phyloP scores from a whole-genome alignment of 2,797 vertebrate species.

The Babyrousa celebensis region DNA sequence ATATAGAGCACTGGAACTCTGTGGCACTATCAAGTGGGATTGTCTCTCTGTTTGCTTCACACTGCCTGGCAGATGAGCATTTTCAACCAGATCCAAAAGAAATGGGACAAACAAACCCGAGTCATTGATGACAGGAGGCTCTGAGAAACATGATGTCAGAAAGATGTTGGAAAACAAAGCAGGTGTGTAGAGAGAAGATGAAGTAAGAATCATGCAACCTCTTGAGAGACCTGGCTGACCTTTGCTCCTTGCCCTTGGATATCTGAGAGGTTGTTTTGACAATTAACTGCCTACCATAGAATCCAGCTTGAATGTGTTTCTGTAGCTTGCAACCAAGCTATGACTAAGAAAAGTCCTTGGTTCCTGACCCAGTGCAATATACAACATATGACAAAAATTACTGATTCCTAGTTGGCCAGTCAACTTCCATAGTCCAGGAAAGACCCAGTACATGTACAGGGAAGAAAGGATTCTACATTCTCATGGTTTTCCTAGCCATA shows the following conservation, averaged over 20 bases:
- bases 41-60: background rate
- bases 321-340: background rate
- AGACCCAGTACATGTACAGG: background rate
- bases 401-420: background rate
- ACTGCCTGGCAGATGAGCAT: background rate
- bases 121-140: background rate
- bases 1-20: background rate
- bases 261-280: background rate
- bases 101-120: background rate
- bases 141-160: background rate
- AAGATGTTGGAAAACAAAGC: background rate
- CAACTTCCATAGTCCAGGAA: background rate
- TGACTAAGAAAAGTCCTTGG: background rate
- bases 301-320: background rate
- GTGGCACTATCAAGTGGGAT: background rate
- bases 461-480: background rate
- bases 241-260: background rate
- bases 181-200: background rate
- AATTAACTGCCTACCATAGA: background rate
- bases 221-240: background rate
- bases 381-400: background rate
- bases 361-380: background rate
- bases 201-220: background rate
- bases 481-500: background rate
- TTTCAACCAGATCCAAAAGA: constrained; percentile 18